Evolutionary conservation across 2,113 vertebrate genomes (phyloP).

Genomic region (Halichoeres trimaculatus): DNA sequence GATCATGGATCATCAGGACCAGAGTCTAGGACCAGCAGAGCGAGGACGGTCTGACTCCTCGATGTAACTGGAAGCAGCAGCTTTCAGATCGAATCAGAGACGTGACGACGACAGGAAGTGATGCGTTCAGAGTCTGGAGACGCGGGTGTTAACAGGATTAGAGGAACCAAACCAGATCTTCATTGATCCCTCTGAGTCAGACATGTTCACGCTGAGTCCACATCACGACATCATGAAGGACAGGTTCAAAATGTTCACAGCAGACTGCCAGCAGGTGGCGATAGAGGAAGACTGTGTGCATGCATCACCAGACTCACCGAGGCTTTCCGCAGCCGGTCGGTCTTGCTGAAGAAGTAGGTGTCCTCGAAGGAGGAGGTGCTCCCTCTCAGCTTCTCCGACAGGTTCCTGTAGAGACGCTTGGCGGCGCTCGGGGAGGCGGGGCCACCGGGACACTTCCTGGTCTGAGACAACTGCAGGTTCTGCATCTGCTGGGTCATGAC

Average conservation of each 20-base stretch:
- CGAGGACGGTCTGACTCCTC: neutral
- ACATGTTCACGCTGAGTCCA: neutral
- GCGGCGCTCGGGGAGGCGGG: slow-evolving; percentile 94
- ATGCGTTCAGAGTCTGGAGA: slow-evolving; percentile 6
- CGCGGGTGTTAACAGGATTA: slow-evolving; percentile 16
- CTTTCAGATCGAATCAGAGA: slow-evolving; percentile 3
- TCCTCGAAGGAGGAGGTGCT: slow-evolving; percentile 95
- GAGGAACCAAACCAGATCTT: slow-evolving; percentile 23
- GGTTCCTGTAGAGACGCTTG: slow-evolving; percentile 95
- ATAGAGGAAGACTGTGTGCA: too few relatives aligned
- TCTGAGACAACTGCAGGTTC: slow-evolving; percentile 90
- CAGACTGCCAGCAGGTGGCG: too few relatives aligned
- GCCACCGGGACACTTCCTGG: slow-evolving; percentile 84
- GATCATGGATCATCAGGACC: too few relatives aligned
- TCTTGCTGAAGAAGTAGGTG: slow-evolving; percentile 89
- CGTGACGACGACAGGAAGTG: neutral
- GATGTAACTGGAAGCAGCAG: neutral
- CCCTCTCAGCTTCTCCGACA: slow-evolving; percentile 95
- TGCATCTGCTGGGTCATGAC: slow-evolving; percentile 97
- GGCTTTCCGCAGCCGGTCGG: slow-evolving; percentile 90
- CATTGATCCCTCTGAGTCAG: slow-evolving; percentile 33
- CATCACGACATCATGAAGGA: too few relatives aligned
- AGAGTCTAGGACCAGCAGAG: too few relatives aligned
- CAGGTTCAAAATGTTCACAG: too few relatives aligned
- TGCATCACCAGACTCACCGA: slow-evolving; percentile 77